phyloP scores from a whole-genome alignment of 2,797 vertebrate species.

The Cephalopachus bancanus region DNA sequence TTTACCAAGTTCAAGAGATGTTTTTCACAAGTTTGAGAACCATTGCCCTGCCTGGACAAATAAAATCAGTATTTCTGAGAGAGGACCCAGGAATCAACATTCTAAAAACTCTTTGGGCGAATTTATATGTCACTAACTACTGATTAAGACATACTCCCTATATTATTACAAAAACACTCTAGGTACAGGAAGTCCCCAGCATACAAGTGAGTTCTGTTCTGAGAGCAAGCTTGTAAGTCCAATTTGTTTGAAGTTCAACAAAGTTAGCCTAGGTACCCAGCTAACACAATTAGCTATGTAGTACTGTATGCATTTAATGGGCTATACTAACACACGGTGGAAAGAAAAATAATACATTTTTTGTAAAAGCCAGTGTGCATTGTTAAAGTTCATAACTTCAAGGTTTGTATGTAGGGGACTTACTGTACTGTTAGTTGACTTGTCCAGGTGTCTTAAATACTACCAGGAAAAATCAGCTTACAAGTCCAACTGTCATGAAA shows the following conservation, averaged over 20 bases:
- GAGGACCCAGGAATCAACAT: background rate
- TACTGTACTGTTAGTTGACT: background rate
- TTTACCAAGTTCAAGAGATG: constrained; percentile 10
- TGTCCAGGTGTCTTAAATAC: background rate
- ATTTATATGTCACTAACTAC: background rate
- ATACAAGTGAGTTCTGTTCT: too few species aligned
- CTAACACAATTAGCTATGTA: too few species aligned
- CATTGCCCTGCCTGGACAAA: background rate
- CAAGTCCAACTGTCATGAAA: background rate
- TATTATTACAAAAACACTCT: background rate
- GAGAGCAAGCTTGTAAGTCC: too few species aligned
- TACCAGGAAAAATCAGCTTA: background rate
- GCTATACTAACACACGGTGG: too few species aligned
- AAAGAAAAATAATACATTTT: too few species aligned
- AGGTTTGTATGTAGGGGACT: too few species aligned
- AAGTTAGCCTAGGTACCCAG: too few species aligned
- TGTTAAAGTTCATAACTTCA: too few species aligned
- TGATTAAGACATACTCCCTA: background rate
- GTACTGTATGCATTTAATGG: too few species aligned
- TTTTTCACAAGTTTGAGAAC: constrained; percentile 15
- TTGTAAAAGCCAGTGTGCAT: too few species aligned
- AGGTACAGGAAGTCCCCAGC: background rate
- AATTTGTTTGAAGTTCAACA: too few species aligned
- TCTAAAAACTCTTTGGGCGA: background rate
- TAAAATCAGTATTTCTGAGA: constrained; percentile 4